Conservation (phyloP, 2,797 vertebrate species). For the Coccyzus lansbergi region DNA sequence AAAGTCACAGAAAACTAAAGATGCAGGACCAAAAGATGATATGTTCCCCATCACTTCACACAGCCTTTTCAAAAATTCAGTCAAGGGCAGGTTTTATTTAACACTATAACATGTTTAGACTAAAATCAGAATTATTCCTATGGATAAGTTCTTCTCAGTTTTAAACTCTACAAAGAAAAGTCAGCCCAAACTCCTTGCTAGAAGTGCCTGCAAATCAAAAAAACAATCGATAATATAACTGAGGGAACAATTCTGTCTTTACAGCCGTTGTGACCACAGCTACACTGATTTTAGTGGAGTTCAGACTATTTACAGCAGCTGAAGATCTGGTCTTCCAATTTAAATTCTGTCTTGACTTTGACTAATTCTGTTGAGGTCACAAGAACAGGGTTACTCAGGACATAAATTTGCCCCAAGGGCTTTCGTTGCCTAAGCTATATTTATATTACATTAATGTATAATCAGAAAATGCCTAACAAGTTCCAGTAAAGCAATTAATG, state of each 20-base stretch:
- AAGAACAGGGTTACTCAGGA: slow-evolving; percentile 58
- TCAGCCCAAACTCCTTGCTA: background rate
- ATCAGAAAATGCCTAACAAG: slow-evolving; percentile 61
- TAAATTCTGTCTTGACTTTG: slow-evolving; percentile 69
- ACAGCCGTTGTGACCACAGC: background rate
- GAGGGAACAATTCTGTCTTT: background rate
- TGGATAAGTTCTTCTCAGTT: background rate
- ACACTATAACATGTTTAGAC: background rate
- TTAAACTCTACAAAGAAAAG: background rate
- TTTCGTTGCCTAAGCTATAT: slow-evolving; percentile 54
- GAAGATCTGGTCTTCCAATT: slow-evolving; percentile 51
- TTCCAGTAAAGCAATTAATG: slow-evolving; percentile 40
- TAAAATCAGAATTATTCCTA: background rate
- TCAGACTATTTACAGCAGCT: slow-evolving; percentile 1
- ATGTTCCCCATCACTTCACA: background rate
- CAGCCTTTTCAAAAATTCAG: background rate
- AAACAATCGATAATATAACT: background rate
- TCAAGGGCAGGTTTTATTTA: background rate
- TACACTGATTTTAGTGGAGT: background rate
- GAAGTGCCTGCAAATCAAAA: background rate
- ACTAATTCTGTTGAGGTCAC: slow-evolving; percentile 63
- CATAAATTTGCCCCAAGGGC: slow-evolving; percentile 65
- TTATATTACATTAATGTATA: slow-evolving; percentile 71
- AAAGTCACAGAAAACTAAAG: background rate
- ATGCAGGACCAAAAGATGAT: background rate